A percentile compares a stretch with the other conserved stretches of the same genome.
These are phyloP conservation scores for Oceanites oceanicus DNA, from an alignment of 2,113 vertebrate species.

Conservation along the genomic window DNA sequence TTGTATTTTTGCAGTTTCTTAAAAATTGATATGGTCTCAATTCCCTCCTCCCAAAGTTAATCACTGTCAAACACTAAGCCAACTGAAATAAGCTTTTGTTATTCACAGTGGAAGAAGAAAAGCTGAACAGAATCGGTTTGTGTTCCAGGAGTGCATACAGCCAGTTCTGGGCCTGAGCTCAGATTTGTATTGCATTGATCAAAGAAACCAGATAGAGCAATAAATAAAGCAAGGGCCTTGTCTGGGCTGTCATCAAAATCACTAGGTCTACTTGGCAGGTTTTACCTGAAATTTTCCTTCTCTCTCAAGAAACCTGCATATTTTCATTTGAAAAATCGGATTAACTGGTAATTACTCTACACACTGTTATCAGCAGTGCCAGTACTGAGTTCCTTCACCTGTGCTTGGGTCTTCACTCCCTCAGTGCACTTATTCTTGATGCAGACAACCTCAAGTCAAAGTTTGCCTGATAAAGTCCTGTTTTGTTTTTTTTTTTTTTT, in stretches of 20 bases:
- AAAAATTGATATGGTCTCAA: conserved; percentile 36
- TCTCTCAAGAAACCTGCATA: not conserved
- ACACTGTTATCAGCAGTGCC: not conserved
- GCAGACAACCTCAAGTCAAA: not conserved
- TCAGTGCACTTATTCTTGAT: not conserved
- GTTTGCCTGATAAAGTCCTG: not conserved
- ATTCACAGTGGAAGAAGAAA: not conserved
- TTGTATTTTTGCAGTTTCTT: conserved; percentile 42
- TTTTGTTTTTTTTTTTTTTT: not conserved
- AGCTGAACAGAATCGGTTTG: not conserved
- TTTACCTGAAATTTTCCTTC: not conserved
- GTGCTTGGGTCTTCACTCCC: not conserved
- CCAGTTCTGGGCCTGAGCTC: not conserved
- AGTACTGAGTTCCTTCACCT: not conserved
- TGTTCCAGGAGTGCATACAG: not conserved
- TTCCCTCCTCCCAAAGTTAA: conserved; percentile 17
- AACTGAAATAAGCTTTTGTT: conserved; percentile 21
- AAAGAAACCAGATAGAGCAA: not conserved
- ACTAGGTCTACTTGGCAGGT: not conserved
- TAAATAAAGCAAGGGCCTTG: not conserved
- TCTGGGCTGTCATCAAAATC: not conserved
- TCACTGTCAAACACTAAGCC: conserved; percentile 4
- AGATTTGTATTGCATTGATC: not conserved
- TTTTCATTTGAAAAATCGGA: not conserved
- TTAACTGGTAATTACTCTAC: not conserved